Conservation (phyloP, 35 echinoderm and acorn worm species). For the Lytechinus pictus region DNA sequence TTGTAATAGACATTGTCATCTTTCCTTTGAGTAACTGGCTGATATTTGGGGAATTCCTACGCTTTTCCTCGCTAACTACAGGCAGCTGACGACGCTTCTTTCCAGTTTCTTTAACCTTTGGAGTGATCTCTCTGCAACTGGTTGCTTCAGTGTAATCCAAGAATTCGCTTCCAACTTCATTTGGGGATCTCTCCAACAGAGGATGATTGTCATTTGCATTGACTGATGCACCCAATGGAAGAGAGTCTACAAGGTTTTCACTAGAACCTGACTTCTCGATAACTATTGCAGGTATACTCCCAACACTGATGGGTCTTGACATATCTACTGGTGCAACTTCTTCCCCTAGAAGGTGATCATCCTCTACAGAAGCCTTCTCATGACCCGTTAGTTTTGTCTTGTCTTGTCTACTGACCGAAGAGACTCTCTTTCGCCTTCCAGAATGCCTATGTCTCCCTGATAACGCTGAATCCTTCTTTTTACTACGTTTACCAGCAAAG, state of each 20-base stretch:
- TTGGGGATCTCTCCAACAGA: neutral
- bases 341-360: neutral
- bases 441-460: slow-evolving; percentile 28
- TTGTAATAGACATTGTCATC: neutral
- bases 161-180: neutral
- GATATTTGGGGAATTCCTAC: slow-evolving; percentile 27
- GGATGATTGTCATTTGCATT: slow-evolving; percentile 18
- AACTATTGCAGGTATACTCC: neutral
- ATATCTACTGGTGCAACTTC: neutral
- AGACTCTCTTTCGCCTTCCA: neutral
- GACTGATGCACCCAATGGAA: neutral
- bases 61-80: slow-evolving; percentile 41
- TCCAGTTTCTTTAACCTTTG: neutral
- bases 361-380: neutral
- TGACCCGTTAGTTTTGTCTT: neutral
- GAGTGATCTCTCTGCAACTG: neutral
- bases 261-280: neutral
- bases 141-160: neutral
- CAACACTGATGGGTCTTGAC: neutral
- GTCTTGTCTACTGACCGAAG: neutral
- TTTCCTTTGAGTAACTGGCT: slow-evolving; percentile 37
- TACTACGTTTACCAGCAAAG: neutral
- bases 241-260: neutral
- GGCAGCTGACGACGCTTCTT: slow-evolving; percentile 65
- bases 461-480: neutral